Base-by-base conservation (phyloP, 2,797 vertebrate genomes). In the Spatula clypeata region DNA sequence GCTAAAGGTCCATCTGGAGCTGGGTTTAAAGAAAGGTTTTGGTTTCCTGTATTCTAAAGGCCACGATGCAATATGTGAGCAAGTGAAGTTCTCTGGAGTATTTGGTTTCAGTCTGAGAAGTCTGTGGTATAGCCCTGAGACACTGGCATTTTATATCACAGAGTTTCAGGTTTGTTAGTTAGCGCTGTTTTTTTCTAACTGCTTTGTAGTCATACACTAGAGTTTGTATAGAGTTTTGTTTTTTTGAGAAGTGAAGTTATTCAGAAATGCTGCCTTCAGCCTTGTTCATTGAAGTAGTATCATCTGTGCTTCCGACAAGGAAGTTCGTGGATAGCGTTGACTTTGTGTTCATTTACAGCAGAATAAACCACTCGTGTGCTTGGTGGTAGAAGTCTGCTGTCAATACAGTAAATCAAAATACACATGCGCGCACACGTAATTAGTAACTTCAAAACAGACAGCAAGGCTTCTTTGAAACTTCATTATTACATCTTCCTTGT, bases 361-460 rank as follows among this genome's bases (percentile, higher is more conserved):
- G 42, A 92, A 32, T 14, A 71, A 54, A 54, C 23, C 24, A 40
- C 27, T 80, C 47, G 9, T 29, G 14, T 49, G 17, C 36, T 70
- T 11, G 26, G 24, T 51, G 44, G 38, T 11, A 94, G 42, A 31
- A 84, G 24, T 90, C 34, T 90, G 20, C 67, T 88, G 90, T 76
- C 60, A 55, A 0, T 66, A 38, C 32, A 61, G 23, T 45, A 79
- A 88, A 73, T 88, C 13, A 79, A 94, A 94, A 83, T 83, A 74
- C 36, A 42, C 15, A 9, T 65, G 71, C 20, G 13, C 79, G 87
- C 51, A 76, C 34, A 47, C 38, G 15, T 85, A 82, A 93, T 88
- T 86, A 89, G 77, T 93, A 91, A 88, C 62, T 88, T 93, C 40
- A 27, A 86, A 84, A 79, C 29, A 83, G 65, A 49, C 79, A 84